A percentile compares a stretch with the other conserved stretches of the same genome.
phyloP scores from a whole-genome alignment of 2,113 vertebrate species.

The Trichechus manatus region DNA sequence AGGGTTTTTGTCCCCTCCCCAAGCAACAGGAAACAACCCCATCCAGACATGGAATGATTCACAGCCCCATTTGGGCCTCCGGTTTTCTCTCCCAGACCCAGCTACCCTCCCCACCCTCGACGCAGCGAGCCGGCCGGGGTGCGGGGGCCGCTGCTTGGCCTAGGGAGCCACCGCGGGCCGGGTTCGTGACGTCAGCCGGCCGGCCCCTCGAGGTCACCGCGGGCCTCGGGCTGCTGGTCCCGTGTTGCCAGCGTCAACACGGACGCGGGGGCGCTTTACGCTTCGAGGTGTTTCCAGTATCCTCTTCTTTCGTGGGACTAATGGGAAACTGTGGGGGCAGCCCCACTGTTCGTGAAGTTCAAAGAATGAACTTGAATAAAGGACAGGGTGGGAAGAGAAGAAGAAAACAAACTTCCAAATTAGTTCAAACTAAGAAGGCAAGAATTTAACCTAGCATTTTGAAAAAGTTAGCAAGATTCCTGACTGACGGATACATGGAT shows the following conservation, averaged over 20 bases:
- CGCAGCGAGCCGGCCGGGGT: background rate
- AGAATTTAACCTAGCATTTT: background rate
- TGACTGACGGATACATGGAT: background rate
- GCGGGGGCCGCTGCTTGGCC: background rate
- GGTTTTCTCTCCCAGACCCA: background rate
- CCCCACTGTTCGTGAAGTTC: background rate
- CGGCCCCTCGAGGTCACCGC: background rate
- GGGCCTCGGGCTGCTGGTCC: background rate
- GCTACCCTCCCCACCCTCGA: background rate
- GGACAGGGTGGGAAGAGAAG: background rate
- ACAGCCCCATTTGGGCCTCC: background rate
- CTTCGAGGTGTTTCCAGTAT: background rate
- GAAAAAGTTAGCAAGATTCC: background rate
- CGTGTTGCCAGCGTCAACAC: background rate
- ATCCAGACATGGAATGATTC: background rate
- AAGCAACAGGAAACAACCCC: constrained; percentile 34
- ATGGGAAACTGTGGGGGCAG: background rate
- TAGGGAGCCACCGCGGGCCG: background rate
- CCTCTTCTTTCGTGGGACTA: background rate
- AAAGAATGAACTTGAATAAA: background rate
- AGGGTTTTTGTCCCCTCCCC: background rate
- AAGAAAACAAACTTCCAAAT: background rate
- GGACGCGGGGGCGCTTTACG: rapidly evolving
- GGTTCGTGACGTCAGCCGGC: background rate
- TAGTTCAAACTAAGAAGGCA: background rate